A percentile compares a stretch with the other conserved stretches of the same genome.
Evolutionary conservation across 2,888 invertebrate species (phyloP).

Genomic region (Megamerina dolium): DNA sequence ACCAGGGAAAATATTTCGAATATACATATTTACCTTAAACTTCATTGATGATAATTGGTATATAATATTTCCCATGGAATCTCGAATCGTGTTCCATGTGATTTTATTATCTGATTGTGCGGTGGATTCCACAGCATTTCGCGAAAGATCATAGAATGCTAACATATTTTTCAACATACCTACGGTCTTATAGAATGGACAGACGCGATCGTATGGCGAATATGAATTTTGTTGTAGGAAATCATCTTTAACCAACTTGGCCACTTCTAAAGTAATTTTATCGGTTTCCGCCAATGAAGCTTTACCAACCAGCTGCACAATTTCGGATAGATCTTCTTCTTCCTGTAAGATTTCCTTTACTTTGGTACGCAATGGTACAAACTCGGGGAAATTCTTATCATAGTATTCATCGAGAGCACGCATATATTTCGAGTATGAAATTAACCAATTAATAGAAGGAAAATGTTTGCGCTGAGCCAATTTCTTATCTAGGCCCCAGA

Average conservation of each 20-base stretch:
- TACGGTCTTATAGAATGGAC: conserved; percentile 99
- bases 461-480: conserved; percentile 98
- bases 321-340: conserved; percentile 98
- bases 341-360: conserved; percentile 88
- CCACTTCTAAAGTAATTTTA: conserved; percentile 96
- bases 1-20: not conserved
- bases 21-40: conserved; percentile 67
- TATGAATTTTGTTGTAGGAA: conserved; percentile 99
- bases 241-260: conserved; percentile 94
- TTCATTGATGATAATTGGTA: conserved; percentile 98
- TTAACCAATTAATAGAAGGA: conserved; percentile 99
- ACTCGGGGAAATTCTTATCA: conserved; percentile 93
- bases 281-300: conserved; percentile 95
- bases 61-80: conserved; percentile 86
- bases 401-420: conserved; percentile 96
- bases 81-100: conserved; percentile 94
- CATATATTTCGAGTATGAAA: conserved; percentile 97
- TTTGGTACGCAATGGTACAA: conserved; percentile 91
- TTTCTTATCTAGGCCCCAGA: conserved; percentile 98
- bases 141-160: conserved; percentile 91
- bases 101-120: conserved; percentile 96
- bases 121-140: conserved; percentile 92
- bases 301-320: conserved; percentile 98
- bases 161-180: conserved; percentile 98
- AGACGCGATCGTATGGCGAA: conserved; percentile 89